Conservation (phyloP, 2,797 vertebrate genomes). For the Sebastolobus altivelis region DNA sequence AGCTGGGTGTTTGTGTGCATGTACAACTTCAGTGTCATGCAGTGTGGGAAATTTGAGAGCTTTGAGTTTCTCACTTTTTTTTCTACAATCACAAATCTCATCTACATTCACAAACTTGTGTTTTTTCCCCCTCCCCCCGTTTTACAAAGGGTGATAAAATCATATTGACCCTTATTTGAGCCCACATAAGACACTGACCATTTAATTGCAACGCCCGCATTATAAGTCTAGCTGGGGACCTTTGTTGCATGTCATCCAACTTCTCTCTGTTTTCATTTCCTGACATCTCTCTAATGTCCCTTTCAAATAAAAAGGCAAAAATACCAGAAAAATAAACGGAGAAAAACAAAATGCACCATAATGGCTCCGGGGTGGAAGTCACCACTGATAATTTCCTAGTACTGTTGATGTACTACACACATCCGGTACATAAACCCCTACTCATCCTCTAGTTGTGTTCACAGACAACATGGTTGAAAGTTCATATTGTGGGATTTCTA, state of each 20-base stretch:
- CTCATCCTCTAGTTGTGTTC: not conserved
- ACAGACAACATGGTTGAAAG: constrained; percentile 24
- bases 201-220: not conserved
- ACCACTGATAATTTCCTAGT: not conserved
- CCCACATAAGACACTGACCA: not conserved
- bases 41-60: not conserved
- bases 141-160: not conserved
- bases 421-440: not conserved
- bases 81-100: not conserved
- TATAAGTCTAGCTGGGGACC: not conserved
- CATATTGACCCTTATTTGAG: not conserved
- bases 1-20: not conserved
- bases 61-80: not conserved
- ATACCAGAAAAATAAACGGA: not conserved
- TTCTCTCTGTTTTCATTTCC: not conserved
- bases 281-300: not conserved
- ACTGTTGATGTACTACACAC: constrained; percentile 10
- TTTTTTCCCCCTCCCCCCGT: not conserved
- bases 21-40: not conserved
- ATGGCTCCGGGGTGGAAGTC: not conserved
- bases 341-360: not conserved
- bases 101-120: not conserved
- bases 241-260: not conserved
- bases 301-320: not conserved
- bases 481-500: constrained; percentile 51